A percentile compares a stretch with the other conserved stretches of the same genome.
phyloP scores from a whole-genome alignment of 2,113 vertebrate species.

The Podarcis muralis region DNA sequence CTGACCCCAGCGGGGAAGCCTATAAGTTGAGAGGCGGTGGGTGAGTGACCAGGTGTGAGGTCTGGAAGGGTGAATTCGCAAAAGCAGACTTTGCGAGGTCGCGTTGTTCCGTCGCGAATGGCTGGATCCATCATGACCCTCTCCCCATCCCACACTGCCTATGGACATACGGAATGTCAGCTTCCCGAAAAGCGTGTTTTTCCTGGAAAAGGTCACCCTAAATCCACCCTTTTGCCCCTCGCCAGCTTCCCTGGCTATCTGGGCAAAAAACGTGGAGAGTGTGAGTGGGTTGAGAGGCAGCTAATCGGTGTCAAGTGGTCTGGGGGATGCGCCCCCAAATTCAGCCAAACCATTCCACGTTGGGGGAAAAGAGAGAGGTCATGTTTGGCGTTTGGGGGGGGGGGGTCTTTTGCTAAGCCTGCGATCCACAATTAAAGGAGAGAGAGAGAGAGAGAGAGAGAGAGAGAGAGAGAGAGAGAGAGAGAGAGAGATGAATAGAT shows the following conservation, averaged over 20 bases:
- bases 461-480: too few species aligned
- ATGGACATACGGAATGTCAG: not conserved
- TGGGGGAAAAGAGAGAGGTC: not conserved
- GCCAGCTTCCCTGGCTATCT: not conserved
- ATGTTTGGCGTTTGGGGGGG: too few species aligned
- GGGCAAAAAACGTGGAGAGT: not conserved
- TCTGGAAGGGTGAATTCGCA: not conserved
- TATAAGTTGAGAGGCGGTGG: not conserved
- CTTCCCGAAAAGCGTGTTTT: too few species aligned
- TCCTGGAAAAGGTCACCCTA: not conserved
- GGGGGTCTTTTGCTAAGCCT: not conserved
- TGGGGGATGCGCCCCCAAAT: not conserved
- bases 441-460: too few species aligned
- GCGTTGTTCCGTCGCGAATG: not conserved
- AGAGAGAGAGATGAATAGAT: too few species aligned
- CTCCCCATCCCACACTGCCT: not conserved
- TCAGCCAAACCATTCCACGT: not conserved
- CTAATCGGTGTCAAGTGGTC: not conserved
- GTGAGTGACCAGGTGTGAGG: not conserved
- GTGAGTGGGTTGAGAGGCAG: not conserved
- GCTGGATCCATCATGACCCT: too few species aligned
- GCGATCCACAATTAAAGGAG: too few species aligned
- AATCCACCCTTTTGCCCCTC: not conserved
- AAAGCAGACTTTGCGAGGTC: not conserved
- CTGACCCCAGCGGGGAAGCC: not conserved